phyloP scores from a whole-genome alignment of 2,113 vertebrate genomes.

The Pygoscelis antarcticus region DNA sequence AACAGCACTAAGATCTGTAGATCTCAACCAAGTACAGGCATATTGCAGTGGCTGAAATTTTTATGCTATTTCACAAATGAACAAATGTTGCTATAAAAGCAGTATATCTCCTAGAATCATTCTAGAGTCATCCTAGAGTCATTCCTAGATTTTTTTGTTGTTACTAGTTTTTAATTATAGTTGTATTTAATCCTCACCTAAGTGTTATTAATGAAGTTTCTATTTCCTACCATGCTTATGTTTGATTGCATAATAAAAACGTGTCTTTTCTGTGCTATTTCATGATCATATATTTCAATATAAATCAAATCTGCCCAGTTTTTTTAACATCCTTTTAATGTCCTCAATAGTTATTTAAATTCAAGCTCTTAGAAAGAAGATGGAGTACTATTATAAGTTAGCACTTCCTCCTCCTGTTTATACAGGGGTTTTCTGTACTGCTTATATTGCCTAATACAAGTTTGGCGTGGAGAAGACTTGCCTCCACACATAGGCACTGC shows the following conservation, averaged over 20 bases:
- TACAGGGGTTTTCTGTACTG: not conserved
- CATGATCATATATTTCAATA: not conserved
- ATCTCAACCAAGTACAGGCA: not conserved
- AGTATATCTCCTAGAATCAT: not conserved
- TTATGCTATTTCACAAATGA: not conserved
- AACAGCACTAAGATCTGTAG: not conserved
- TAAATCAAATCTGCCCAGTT: not conserved
- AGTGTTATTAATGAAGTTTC: not conserved
- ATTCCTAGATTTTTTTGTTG: not conserved
- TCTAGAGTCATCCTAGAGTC: not conserved
- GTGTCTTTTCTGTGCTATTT: not conserved
- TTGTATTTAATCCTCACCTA: not conserved
- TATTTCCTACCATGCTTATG: not conserved
- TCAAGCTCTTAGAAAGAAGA: not conserved
- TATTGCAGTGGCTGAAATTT: not conserved
- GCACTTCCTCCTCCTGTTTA: not conserved
- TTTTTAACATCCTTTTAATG: not conserved
- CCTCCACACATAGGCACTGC: not conserved
- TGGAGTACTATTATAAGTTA: not conserved
- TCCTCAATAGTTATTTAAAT: not conserved
- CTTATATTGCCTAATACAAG: not conserved
- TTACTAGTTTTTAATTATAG: not conserved
- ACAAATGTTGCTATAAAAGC: not conserved
- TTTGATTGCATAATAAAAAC: not conserved
- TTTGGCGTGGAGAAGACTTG: not conserved